Evolutionary conservation across 2,113 vertebrate genomes (phyloP).

Genomic region (Chauna torquata): DNA sequence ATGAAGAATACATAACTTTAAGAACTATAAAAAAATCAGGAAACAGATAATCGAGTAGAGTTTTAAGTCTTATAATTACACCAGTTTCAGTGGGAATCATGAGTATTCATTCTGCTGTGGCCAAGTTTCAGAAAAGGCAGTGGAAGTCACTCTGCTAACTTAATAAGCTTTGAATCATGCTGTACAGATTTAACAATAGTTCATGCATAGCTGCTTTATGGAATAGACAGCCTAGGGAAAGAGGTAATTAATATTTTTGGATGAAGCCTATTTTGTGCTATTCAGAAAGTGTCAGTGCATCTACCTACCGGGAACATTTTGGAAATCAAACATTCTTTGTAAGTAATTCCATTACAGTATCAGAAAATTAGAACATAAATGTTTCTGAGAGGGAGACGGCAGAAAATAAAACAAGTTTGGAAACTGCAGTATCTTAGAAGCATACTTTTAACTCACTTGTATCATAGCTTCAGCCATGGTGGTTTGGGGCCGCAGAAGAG

Average conservation of each 20-base stretch:
- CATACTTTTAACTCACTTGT: not conserved
- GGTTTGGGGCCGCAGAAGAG: not conserved
- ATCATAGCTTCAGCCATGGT: not conserved
- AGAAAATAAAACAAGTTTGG: not conserved
- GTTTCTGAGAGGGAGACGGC: not conserved
- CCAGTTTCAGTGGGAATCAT: not conserved
- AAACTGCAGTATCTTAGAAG: not conserved
- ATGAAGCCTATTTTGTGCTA: not conserved
- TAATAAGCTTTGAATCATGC: not conserved
- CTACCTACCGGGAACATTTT: not conserved
- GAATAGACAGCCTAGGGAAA: not conserved
- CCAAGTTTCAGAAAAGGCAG: not conserved
- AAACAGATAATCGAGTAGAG: not conserved
- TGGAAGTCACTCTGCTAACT: not conserved
- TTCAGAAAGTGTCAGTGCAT: not conserved
- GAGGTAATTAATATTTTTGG: conserved; percentile 4
- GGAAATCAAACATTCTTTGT: not conserved
- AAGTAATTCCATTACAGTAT: not conserved
- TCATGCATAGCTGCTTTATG: not conserved
- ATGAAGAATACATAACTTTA: not conserved
- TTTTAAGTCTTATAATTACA: not conserved
- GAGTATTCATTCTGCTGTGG: not conserved
- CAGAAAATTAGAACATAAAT: not conserved
- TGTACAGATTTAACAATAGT: not conserved
- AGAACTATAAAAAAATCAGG: not conserved